A percentile compares a stretch with the other conserved stretches of the same genome.
phyloP scores from a whole-genome alignment of 2,888 invertebrate species.

The Agrotis ipsilon region DNA sequence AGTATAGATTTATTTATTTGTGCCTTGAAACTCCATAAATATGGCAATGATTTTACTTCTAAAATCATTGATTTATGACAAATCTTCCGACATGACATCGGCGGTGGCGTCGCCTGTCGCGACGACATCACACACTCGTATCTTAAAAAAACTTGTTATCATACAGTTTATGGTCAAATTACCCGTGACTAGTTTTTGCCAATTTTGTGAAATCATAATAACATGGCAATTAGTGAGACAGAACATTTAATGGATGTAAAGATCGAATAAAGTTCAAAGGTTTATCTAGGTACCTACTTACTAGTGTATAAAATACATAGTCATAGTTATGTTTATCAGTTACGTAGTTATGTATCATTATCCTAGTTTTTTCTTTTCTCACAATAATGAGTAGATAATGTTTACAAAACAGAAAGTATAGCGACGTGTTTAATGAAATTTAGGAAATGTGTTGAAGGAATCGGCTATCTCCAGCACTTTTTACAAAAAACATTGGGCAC shows the following conservation, averaged over 20 bases:
- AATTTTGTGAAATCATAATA: constrained; percentile 23
- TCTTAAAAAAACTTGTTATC: constrained; percentile 8
- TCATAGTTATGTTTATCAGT: background rate
- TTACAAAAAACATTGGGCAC: background rate
- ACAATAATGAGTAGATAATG: constrained; percentile 13
- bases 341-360: background rate
- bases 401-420: constrained; percentile 27
- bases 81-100: background rate
- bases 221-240: constrained; percentile 3
- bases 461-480: background rate
- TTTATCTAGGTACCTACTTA: constrained; percentile 1
- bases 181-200: constrained; percentile 27
- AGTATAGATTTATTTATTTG: no score
- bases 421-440: background rate
- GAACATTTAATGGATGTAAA: background rate
- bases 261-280: constrained; percentile 16
- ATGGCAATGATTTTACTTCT: background rate
- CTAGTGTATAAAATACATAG: background rate
- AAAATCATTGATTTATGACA: no score
- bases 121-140: background rate
- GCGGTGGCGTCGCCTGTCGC: background rate
- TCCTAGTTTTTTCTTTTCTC: background rate
- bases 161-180: constrained; percentile 42
- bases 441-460: constrained; percentile 2
- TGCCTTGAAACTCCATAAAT: constrained; percentile 16